A percentile compares a stretch with the other conserved stretches of the same genome.
Conservation (phyloP, 2,888 invertebrate species). For the Muschampia plurimacula region DNA sequence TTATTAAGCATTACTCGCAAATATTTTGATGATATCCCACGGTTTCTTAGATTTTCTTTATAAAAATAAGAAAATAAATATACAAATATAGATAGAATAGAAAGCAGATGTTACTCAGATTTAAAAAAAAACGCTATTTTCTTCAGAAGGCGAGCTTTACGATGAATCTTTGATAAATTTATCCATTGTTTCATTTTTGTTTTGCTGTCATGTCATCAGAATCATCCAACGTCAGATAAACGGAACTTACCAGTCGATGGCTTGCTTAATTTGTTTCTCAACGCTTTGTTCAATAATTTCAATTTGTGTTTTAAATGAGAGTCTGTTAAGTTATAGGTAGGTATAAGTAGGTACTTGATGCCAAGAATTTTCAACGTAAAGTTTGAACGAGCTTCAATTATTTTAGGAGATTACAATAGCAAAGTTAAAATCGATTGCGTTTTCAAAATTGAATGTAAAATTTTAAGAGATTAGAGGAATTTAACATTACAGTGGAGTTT, state of each 20-base stretch:
- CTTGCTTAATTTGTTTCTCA: not conserved
- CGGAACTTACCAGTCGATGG: too few relatives aligned
- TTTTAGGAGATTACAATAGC: slow-evolving; percentile 1
- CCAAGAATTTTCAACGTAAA: not conserved
- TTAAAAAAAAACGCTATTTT: too few relatives aligned
- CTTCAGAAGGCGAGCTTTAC: too few relatives aligned
- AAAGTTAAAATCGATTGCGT: not conserved
- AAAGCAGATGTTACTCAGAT: too few relatives aligned
- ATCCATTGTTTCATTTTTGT: not conserved
- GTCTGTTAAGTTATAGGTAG: not conserved
- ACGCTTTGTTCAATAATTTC: not conserved
- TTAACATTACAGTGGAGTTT: not conserved
- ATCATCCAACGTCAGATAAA: too few relatives aligned
- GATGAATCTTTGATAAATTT: too few relatives aligned
- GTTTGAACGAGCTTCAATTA: not conserved
- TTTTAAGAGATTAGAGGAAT: not conserved
- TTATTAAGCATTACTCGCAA: too few relatives aligned
- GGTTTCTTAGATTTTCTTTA: too few relatives aligned
- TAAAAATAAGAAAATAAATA: too few relatives aligned
- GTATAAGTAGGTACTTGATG: not conserved
- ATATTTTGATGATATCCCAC: too few relatives aligned
- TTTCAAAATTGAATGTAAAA: not conserved
- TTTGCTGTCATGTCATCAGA: not conserved
- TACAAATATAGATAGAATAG: too few relatives aligned
- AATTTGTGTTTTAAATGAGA: not conserved